Evolutionary conservation across 2,888 invertebrate genomes (phyloP).

Genomic region (Cryptocephalus primarius): DNA sequence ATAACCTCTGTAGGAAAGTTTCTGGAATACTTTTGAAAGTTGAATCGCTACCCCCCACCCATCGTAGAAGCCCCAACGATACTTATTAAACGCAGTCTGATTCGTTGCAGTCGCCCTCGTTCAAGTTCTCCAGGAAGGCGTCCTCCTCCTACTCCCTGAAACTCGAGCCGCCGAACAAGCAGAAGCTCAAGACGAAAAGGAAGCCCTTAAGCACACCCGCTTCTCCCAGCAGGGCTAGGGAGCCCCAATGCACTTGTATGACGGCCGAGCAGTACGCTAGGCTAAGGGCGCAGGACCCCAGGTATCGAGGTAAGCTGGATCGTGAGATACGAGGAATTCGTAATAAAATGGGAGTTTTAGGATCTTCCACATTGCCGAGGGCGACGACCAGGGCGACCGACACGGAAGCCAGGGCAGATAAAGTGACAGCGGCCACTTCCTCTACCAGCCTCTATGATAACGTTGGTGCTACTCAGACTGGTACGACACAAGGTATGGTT

Average conservation of each 20-base stretch:
- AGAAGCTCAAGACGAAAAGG: conserved; percentile 81
- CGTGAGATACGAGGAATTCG: neutral
- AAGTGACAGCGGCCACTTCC: conserved; percentile 76
- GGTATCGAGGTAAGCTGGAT: conserved; percentile 50
- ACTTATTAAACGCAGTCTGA: conserved; percentile 44
- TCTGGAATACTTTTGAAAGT: too few species aligned
- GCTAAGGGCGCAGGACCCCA: conserved; percentile 71
- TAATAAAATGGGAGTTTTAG: conserved; percentile 35
- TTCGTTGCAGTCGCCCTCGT: conserved; percentile 87
- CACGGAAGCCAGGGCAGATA: conserved; percentile 49
- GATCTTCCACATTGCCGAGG: conserved; percentile 76
- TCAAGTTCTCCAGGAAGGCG: conserved; percentile 95
- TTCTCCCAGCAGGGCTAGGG: conserved; percentile 73
- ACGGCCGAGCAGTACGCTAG: conserved; percentile 84
- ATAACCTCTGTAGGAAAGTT: too few species aligned
- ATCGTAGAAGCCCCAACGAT: conserved; percentile 20
- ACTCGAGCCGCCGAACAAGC: conserved; percentile 80
- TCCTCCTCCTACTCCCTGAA: conserved; percentile 94
- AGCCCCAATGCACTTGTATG: conserved; percentile 93
- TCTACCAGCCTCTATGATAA: conserved; percentile 83
- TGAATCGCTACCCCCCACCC: too few species aligned
- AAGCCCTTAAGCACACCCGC: conserved; percentile 68
- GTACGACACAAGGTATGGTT: conserved; percentile 30
- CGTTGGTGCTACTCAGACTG: conserved; percentile 43
- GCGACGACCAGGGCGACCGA: conserved; percentile 56